These are phyloP conservation scores for Drosophila nigrodunni DNA, from an alignment of 1,140 invertebrate species.

Conservation along the genomic window DNA sequence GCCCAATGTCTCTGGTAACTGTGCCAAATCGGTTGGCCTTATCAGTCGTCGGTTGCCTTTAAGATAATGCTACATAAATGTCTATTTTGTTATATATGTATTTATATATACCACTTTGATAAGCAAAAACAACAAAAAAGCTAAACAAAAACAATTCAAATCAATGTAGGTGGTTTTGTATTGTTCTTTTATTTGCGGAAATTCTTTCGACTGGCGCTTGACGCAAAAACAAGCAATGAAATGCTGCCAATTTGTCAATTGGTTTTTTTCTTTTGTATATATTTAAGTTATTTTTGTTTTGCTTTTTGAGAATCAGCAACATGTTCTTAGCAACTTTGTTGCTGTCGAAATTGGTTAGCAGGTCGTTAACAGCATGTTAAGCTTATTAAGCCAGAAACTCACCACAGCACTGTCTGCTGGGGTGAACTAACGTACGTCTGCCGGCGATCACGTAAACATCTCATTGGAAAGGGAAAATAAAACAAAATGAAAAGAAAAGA, in stretches of 20 bases:
- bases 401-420: slow-evolving; percentile 15
- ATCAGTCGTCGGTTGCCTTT: slow-evolving; percentile 20
- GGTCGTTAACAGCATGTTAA: slow-evolving; percentile 27
- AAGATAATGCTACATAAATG: slow-evolving; percentile 1
- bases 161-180: slow-evolving; percentile 21
- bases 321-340: slow-evolving; percentile 18
- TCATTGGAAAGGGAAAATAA: slow-evolving; percentile 6
- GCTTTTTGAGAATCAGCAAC: background rate
- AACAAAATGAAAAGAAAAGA: background rate
- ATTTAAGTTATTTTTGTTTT: slow-evolving; percentile 2
- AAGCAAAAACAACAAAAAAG: slow-evolving; percentile 6
- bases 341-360: slow-evolving; percentile 29
- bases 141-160: slow-evolving; percentile 16
- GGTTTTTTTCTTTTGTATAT: background rate
- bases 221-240: slow-evolving; percentile 5
- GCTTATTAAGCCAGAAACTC: slow-evolving; percentile 2
- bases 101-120: slow-evolving; percentile 22
- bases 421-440: background rate
- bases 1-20: slow-evolving; percentile 39
- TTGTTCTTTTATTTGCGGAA: slow-evolving; percentile 43
- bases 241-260: slow-evolving; percentile 39
- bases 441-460: slow-evolving; percentile 49
- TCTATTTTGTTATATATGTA: background rate
- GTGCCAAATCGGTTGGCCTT: slow-evolving; percentile 41
- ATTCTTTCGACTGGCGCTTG: slow-evolving; percentile 63